Percentiles rank a stretch among this genome's conserved stretches.
Conservation (phyloP, 2,888 invertebrate species). For the Microctonus aethiopoides region DNA sequence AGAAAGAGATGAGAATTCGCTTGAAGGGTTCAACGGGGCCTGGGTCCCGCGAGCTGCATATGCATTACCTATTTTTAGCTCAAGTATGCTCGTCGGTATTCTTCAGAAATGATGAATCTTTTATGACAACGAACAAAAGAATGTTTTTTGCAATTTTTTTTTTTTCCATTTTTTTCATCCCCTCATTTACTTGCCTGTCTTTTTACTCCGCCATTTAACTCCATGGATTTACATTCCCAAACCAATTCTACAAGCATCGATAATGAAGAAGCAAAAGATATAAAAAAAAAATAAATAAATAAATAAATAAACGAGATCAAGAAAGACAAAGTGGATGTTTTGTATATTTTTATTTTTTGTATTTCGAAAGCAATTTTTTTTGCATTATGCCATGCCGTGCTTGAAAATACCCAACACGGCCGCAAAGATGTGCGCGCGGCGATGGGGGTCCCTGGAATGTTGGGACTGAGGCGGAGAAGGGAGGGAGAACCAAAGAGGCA, state of each 20-base stretch:
- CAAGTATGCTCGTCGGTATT: not conserved
- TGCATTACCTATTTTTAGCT: constrained; percentile 32
- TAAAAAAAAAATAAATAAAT: too few species aligned
- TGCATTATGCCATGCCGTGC: constrained; percentile 51
- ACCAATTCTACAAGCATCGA: too few species aligned
- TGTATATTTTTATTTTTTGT: constrained; percentile 57
- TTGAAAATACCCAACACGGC: constrained; percentile 54
- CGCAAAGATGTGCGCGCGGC: constrained; percentile 45
- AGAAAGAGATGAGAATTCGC: not conserved
- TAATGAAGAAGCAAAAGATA: too few species aligned
- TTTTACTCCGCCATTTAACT: too few species aligned
- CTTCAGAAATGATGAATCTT: constrained; percentile 20
- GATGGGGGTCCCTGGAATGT: constrained; percentile 67
- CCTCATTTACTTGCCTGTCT: constrained; percentile 46
- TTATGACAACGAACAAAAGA: constrained; percentile 7
- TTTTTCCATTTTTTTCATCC: not conserved
- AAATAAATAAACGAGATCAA: too few species aligned
- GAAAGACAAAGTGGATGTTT: too few species aligned
- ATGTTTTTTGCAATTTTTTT: not conserved
- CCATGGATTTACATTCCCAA: too few species aligned
- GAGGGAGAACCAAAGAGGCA: constrained; percentile 46
- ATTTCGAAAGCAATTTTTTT: constrained; percentile 58
- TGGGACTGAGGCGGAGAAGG: constrained; percentile 51
- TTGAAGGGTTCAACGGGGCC: constrained; percentile 78
- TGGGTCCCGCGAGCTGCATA: constrained; percentile 77